These are phyloP conservation scores for Corydoras sp. DNA, from an alignment of 2,113 vertebrate species.

Conservation along the genomic window DNA sequence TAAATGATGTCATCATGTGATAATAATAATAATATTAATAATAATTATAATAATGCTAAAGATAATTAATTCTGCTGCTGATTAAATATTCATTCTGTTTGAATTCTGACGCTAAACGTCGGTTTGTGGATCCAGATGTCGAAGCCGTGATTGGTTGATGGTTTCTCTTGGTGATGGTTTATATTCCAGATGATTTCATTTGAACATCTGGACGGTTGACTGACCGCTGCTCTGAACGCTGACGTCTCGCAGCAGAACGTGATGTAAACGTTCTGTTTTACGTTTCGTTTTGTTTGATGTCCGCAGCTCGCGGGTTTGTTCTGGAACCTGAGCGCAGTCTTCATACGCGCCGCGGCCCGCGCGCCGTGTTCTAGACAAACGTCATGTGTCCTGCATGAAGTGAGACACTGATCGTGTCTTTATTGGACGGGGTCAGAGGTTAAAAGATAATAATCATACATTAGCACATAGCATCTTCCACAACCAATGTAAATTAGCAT, in stretches of 20 bases:
- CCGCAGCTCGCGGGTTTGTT: not conserved
- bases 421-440: no score
- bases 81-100: no score
- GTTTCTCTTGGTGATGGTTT: not conserved
- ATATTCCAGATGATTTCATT: not conserved
- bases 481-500: no score
- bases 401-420: not conserved
- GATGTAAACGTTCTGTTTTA: not conserved
- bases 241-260: not conserved
- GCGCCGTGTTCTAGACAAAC: not conserved
- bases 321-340: constrained; percentile 10
- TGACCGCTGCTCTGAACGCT: not conserved
- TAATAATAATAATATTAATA: no score
- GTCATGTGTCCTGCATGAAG: constrained; percentile 4
- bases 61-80: no score
- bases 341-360: not conserved
- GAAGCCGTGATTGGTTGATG: not conserved
- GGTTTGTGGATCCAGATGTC: not conserved
- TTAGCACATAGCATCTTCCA: no score
- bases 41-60: no score
- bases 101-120: no score
- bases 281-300: not conserved
- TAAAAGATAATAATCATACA: no score
- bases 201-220: not conserved
- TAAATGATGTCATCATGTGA: no score